These are phyloP conservation scores for Teinopalpus imperialis DNA, from an alignment of 2,888 invertebrate species.

Conservation along the genomic window DNA sequence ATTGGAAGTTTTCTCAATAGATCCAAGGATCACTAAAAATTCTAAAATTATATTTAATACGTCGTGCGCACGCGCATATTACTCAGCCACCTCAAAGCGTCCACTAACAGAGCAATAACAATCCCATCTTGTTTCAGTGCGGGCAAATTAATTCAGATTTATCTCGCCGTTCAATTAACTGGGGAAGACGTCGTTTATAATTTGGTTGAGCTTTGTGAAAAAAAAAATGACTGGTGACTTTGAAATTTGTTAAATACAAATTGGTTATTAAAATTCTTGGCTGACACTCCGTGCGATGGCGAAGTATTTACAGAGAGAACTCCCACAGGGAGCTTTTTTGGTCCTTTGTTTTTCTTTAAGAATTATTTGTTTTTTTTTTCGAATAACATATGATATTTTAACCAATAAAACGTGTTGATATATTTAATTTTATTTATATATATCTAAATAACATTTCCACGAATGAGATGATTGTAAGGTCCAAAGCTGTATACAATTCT, in stretches of 20 bases:
- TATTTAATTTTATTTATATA: no score
- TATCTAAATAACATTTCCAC: no score
- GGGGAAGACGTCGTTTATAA: slow-evolving; percentile 51
- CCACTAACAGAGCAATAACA: slow-evolving; percentile 53
- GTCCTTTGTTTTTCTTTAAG: not conserved
- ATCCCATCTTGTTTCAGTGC: slow-evolving; percentile 47
- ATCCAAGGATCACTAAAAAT: slow-evolving; percentile 26
- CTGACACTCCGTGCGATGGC: slow-evolving; percentile 43
- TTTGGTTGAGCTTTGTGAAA: slow-evolving; percentile 38
- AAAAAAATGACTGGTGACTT: slow-evolving; percentile 42
- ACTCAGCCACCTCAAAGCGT: slow-evolving; percentile 47
- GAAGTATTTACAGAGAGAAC: slow-evolving; percentile 23
- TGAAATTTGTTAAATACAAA: slow-evolving; percentile 74
- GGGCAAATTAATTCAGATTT: slow-evolving; percentile 61
- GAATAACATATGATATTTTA: no score
- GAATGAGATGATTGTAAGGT: no score
- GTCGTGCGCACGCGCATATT: slow-evolving; percentile 35
- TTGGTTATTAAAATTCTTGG: slow-evolving; percentile 78
- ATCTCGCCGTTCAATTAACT: slow-evolving; percentile 64
- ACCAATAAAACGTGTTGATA: no score
- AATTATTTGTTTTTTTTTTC: slow-evolving; percentile 71
- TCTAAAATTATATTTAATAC: slow-evolving; percentile 25
- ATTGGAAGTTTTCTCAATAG: not conserved
- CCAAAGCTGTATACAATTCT: no score
- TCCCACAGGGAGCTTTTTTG: slow-evolving; percentile 16